Conservation (phyloP, 2,888 invertebrate genomes). For the Drosophila cognata region DNA sequence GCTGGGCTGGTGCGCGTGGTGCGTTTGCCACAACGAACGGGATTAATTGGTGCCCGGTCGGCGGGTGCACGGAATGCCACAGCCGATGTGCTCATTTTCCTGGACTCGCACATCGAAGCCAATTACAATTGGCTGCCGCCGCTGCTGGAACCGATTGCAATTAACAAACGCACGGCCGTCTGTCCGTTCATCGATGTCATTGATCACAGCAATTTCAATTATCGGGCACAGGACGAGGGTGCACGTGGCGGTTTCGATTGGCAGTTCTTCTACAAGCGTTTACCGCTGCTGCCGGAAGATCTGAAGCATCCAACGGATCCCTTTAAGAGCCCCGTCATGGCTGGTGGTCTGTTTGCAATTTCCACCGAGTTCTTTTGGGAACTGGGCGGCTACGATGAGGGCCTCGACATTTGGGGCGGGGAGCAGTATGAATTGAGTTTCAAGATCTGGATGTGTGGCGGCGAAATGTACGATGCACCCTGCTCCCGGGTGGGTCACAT, state of each 20-base stretch:
- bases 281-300: slow-evolving; percentile 88
- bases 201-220: slow-evolving; percentile 95
- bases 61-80: slow-evolving; percentile 92
- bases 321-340: slow-evolving; percentile 96
- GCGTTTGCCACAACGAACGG: slow-evolving; percentile 90
- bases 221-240: slow-evolving; percentile 97
- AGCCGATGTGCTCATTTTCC: slow-evolving; percentile 93
- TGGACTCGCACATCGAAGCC: slow-evolving; percentile 96
- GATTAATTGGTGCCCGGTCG: slow-evolving; percentile 94
- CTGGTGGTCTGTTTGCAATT: slow-evolving; percentile 98
- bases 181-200: slow-evolving; percentile 99
- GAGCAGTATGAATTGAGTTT: slow-evolving; percentile 99
- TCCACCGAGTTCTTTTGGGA: slow-evolving; percentile 97
- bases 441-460: slow-evolving; percentile 99
- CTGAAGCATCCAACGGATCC: slow-evolving; percentile 81
- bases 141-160: slow-evolving; percentile 94
- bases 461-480: slow-evolving; percentile 95
- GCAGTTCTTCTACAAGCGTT: slow-evolving; percentile 98
- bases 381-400: slow-evolving; percentile 96
- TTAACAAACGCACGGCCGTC: slow-evolving; percentile 93
- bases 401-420: slow-evolving; percentile 98
- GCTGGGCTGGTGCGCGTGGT: slow-evolving; percentile 89
- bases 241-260: slow-evolving; percentile 98
- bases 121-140: slow-evolving; percentile 97
- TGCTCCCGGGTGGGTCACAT: slow-evolving; percentile 97